Percentiles rank a stretch among this genome's conserved stretches.
Conservation (phyloP, 2,113 vertebrate species). For the Geothlypis trichas region DNA sequence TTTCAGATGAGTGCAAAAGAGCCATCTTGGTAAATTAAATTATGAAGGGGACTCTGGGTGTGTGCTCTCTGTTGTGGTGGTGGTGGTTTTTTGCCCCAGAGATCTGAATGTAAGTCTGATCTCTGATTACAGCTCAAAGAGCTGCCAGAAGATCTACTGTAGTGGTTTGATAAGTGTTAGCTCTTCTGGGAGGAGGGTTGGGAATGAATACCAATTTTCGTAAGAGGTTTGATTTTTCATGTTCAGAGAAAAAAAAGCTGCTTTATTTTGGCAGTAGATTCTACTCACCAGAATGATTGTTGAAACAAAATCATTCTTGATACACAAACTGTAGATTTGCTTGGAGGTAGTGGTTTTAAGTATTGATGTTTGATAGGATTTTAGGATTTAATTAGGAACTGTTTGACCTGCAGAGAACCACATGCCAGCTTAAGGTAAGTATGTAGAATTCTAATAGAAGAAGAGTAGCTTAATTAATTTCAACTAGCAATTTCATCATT, state of each 20-base stretch:
- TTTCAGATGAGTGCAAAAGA: not conserved
- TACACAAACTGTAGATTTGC: not conserved
- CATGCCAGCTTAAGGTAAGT: not conserved
- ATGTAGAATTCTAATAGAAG: not conserved
- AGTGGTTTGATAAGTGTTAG: not conserved
- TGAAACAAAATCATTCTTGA: constrained; percentile 48
- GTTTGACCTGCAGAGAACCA: not conserved
- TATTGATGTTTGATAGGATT: not conserved
- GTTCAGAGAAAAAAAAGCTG: not conserved
- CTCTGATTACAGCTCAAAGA: not conserved
- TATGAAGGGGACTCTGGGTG: not conserved
- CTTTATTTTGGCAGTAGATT: constrained; percentile 28
- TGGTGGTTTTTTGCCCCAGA: not conserved
- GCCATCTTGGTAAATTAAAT: not conserved
- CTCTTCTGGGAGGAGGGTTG: not conserved
- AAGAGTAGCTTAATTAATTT: not conserved
- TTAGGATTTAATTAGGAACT: not conserved
- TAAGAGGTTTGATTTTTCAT: not conserved
- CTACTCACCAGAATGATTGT: constrained; percentile 5
- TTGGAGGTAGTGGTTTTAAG: not conserved
- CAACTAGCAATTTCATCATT: not conserved
- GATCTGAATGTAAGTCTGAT: not conserved
- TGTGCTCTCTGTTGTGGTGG: not conserved
- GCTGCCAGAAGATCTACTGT: not conserved
- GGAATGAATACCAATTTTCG: not conserved